phyloP scores from a whole-genome alignment of 2,797 vertebrate species.

The Atherinosoma microstoma region DNA sequence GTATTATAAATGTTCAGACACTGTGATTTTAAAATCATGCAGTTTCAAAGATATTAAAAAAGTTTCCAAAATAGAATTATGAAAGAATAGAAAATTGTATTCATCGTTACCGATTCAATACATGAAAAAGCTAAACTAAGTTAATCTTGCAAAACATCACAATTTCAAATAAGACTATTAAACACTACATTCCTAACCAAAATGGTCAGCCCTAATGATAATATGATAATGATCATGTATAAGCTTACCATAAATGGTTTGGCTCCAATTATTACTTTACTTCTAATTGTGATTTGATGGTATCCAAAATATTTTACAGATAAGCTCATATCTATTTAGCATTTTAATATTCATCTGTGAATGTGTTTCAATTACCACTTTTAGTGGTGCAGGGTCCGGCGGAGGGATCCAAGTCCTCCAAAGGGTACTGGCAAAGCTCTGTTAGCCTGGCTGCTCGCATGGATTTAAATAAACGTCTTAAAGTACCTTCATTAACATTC shows the following conservation, averaged over 20 bases:
- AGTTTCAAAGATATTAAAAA: background rate
- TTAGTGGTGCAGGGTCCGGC: conserved; percentile 88
- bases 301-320: background rate
- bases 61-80: too few species aligned
- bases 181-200: too few species aligned
- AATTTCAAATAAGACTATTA: background rate
- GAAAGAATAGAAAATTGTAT: background rate
- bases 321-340: background rate
- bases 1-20: background rate
- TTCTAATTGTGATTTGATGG: background rate
- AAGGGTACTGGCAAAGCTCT: conserved; percentile 82
- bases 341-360: background rate
- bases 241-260: background rate
- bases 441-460: conserved; percentile 89
- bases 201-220: too few species aligned
- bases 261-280: background rate
- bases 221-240: too few species aligned
- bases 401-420: conserved; percentile 87
- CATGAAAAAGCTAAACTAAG: background rate
- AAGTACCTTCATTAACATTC: conserved; percentile 86
- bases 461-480: conserved; percentile 89
- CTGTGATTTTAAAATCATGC: background rate
- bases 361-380: conserved; percentile 83
- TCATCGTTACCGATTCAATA: background rate
- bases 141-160: background rate